phyloP scores from a whole-genome alignment of 2,113 vertebrate genomes.

The Empidonax alnorum region DNA sequence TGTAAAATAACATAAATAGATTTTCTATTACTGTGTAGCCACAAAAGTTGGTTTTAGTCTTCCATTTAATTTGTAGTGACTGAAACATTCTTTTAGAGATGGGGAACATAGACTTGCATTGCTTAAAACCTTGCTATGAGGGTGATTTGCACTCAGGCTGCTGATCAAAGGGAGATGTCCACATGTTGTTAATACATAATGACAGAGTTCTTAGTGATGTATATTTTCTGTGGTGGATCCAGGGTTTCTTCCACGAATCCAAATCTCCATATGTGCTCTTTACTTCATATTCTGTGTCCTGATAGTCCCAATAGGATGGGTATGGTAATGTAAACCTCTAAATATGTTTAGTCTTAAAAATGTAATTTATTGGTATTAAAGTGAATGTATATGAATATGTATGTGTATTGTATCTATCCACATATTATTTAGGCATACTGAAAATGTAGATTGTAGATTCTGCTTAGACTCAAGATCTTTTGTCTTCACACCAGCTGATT shows the following conservation, averaged over 20 bases:
- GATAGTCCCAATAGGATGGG: neutral
- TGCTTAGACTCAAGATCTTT: neutral
- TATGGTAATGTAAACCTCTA: neutral
- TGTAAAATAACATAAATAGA: neutral
- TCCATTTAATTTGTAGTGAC: conserved; percentile 5
- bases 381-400: neutral
- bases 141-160: neutral
- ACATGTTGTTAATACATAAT: conserved; percentile 16
- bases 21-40: neutral
- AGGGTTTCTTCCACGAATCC: neutral
- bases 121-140: neutral
- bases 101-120: neutral
- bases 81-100: neutral
- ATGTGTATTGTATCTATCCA: neutral
- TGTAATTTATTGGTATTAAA: neutral
- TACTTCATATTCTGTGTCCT: neutral
- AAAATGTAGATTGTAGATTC: neutral
- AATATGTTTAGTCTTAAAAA: neutral
- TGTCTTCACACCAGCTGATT: neutral
- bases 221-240: neutral
- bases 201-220: conserved; percentile 18
- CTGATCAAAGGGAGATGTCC: conserved; percentile 33
- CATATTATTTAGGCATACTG: neutral
- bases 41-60: neutral
- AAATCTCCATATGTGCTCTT: neutral